Evolutionary conservation across 2,113 vertebrate species (phyloP), one percentile per base, ranked within the genome.

Genomic region (Stigmatopora argus): DNA sequence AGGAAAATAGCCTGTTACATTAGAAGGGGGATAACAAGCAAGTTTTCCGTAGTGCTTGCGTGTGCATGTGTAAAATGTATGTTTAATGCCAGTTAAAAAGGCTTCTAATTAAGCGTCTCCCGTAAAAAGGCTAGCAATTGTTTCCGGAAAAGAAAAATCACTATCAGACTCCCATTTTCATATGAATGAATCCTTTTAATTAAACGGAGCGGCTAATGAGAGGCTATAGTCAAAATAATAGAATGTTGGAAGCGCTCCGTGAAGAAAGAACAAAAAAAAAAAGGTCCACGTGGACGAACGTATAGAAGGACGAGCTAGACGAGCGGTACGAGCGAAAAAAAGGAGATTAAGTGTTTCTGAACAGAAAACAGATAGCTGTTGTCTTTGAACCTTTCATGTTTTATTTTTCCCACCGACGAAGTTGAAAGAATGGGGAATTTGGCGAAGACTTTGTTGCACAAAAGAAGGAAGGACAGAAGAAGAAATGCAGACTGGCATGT

Each of bases 171-270:
- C 45, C 85, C 85, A 93, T 94, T 93, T 94, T 94, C 92, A 93
- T 92, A 94, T 92, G 92, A 94, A 93, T 92, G 90, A 76, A 83
- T 89, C 82, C 88, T 87, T 92, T 93, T 93, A 94, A 93, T 94
- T 94, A 94, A 93, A 93, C 89, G 45, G 77, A 77, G 82, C 73
- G 67, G 77, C 85, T 87, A 88, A 90, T 89, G 80, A 86, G 83
- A 83, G 83, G 79, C 77, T 88, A 85, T 86, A 85, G 35, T 90
- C 83, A 88, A 84, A 89, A 89, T 83, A 87, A 88, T 78, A 78
- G 73, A 83, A 81, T 77, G 79, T 83, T 84, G 80, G 79, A 80
- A 67, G 71, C 75, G 71, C 77, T 45, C 59, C 76, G 74, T 74
- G 70, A 77, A 44, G 79, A 72, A 67, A 52, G 74, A 78, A 82